A percentile compares a stretch with the other conserved stretches of the same genome.
phyloP scores from a whole-genome alignment of 2,113 vertebrate species.

The Nycticebus coucang region DNA sequence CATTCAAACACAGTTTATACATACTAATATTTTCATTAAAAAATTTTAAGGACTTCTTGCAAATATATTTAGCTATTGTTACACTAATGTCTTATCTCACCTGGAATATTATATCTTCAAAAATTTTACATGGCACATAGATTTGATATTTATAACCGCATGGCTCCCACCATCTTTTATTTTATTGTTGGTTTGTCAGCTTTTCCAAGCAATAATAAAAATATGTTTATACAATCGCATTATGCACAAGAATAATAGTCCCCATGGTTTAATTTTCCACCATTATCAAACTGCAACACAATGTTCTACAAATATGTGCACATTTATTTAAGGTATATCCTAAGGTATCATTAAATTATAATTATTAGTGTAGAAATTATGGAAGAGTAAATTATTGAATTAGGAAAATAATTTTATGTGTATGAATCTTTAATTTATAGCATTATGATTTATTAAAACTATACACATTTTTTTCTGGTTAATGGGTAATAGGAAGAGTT shows the following conservation, averaged over 20 bases:
- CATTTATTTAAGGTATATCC: background rate
- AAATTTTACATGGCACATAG: background rate
- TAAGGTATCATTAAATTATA: background rate
- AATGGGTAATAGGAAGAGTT: background rate
- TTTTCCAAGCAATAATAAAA: background rate
- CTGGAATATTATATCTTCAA: background rate
- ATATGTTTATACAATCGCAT: background rate
- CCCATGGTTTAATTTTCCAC: background rate
- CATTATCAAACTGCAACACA: background rate
- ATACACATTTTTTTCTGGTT: background rate
- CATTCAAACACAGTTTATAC: background rate
- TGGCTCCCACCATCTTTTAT: slow-evolving; percentile 58
- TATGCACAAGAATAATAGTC: background rate
- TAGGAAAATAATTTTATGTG: background rate
- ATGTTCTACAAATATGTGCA: background rate
- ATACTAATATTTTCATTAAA: background rate
- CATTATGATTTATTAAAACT: background rate
- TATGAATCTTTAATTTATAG: slow-evolving; percentile 12
- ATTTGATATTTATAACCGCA: slow-evolving; percentile 36
- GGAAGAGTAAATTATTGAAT: slow-evolving; percentile 13
- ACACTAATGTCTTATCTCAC: background rate
- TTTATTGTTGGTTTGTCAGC: background rate
- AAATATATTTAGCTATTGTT: background rate
- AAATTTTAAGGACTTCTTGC: background rate
- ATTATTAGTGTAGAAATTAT: background rate